A percentile compares a stretch with the other conserved stretches of the same genome.
These are phyloP conservation scores for Phytoseiulus persimilis DNA, from an alignment of 2,888 invertebrate genomes.

Conservation along the genomic window DNA sequence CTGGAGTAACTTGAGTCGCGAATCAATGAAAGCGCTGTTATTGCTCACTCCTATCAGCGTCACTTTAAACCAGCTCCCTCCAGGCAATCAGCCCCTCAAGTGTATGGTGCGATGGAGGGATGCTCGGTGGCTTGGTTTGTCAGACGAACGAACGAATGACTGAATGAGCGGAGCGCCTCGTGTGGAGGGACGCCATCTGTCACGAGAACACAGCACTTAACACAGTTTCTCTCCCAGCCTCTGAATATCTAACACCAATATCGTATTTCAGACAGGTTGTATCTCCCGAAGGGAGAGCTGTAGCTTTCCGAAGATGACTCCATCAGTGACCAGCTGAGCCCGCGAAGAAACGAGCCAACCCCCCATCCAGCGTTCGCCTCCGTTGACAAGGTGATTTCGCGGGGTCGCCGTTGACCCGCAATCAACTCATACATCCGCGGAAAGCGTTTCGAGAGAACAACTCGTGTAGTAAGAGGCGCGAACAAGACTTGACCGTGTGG, in stretches of 20 bases:
- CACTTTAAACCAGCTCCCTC: background rate
- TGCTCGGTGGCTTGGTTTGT: background rate
- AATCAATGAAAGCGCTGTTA: background rate
- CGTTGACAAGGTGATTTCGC: too few species aligned
- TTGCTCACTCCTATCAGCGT: background rate
- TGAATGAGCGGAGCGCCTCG: background rate
- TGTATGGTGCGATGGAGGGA: background rate
- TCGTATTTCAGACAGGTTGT: background rate
- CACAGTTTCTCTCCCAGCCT: background rate
- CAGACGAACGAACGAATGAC: background rate
- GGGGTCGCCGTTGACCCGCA: too few species aligned
- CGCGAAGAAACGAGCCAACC: too few species aligned
- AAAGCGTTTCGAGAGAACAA: too few species aligned
- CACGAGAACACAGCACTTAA: background rate
- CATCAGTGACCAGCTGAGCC: too few species aligned
- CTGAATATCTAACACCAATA: background rate
- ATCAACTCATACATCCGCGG: too few species aligned
- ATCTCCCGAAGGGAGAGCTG: background rate
- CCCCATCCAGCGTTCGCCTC: too few species aligned
- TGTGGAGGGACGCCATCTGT: background rate
- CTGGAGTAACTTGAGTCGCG: background rate
- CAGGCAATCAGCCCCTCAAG: background rate
- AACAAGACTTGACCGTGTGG: too few species aligned
- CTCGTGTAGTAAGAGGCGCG: too few species aligned
- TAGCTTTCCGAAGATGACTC: background rate